Base-by-base conservation (phyloP, 2,113 vertebrate species). In the Arothron firmamentum region DNA sequence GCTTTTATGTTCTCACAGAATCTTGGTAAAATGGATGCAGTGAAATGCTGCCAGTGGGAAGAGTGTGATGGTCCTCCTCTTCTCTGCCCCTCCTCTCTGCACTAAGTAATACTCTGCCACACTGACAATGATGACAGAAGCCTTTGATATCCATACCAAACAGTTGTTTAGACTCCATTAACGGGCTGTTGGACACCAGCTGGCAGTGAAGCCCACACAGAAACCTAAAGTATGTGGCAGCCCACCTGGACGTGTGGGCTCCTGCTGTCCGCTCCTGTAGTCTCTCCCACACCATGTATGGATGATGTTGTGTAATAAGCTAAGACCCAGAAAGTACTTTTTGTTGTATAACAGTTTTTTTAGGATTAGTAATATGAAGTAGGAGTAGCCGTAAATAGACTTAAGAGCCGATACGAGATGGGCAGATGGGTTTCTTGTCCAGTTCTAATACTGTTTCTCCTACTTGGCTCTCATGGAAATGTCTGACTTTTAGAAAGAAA, bases 171-270 rank as follows among this genome's bases (percentile, higher is more conserved):
- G 21, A 63, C 74, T 53, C 61, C 21, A 62, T 64, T 60, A 38
- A 54, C 52, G 57, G 41, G 57, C 15, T 25, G 21, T 23, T 57
- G 46, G 28, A 52, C 75, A 59, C 69, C 75, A 70, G 68, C 59
- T 74, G 73, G 66, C 18, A 43, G 61, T 48, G 63, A 73, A 77
- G 64, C 75, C 75, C 78, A 79, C 82, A 62, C 52, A 52, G 28
- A 65, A 42, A 59, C 20, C 49, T n/a, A 64, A 79, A 74, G 34
- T 11, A 69, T 68, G 74, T 73, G 70, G 72, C 56, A 2, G 72
- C 76, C 78, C 74, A 86, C 80, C 75, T 80, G 64, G 62, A 65
- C 59, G 68, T 72, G 82, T 82, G 73, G 82, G 80, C 68, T 74
- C 34, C 41, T 56, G 60, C 56, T 67, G 65, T 75, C 65, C 59